Base-by-base conservation (phyloP, 2,797 vertebrate species). In the Melanogrammus aeglefinus region DNA sequence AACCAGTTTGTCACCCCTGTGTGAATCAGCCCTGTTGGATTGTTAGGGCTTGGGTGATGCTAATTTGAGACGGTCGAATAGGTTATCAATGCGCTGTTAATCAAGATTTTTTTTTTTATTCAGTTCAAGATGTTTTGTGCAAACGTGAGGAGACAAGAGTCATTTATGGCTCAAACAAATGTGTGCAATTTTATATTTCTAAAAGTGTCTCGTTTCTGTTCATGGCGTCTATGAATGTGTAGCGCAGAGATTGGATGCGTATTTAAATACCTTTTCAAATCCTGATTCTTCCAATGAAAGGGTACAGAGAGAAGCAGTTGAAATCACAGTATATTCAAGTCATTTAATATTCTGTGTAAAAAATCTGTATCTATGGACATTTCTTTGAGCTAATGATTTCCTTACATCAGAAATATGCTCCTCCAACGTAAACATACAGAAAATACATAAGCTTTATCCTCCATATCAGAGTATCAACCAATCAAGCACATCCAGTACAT, bases 381-480 rank as follows among this genome's bases (percentile, higher is more conserved):
- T 74, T 27, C 10, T 57, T 14, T 76, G 75, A 80, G 63, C 63
- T 81, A 83, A 84, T 83, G 73, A 47, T 36, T 82, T 86, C 77
- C 41, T 73, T 74, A 70, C 69, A 73, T 39, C 4, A 36, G 21
- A 69, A 77, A 73, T 75, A 35, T 82, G 80, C 77, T 75, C 81
- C 87, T 89, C 84, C 86, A 76, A 82, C 85, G 75, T 85, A 80
- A 74, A 91, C 80, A 80, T 57, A 85, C 72, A 83, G 39, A 90
- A 89, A 89, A 88, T 86, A 87, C 76, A 74, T 74, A 73, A 66
- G 72, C 10, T 72, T 77, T 27, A 63, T 75, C 51, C 75, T 81
- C 14, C 10, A 39, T 4, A 16, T 77, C 38, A 76, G 86, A 84
- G 39, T 66, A 9, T 75, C 57, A 57, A 75, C 75, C 63, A 69